A percentile compares a stretch with the other conserved stretches of the same genome.
Evolutionary conservation across 2,797 vertebrate genomes (phyloP).

Genomic region (Gobio occitaniae): DNA sequence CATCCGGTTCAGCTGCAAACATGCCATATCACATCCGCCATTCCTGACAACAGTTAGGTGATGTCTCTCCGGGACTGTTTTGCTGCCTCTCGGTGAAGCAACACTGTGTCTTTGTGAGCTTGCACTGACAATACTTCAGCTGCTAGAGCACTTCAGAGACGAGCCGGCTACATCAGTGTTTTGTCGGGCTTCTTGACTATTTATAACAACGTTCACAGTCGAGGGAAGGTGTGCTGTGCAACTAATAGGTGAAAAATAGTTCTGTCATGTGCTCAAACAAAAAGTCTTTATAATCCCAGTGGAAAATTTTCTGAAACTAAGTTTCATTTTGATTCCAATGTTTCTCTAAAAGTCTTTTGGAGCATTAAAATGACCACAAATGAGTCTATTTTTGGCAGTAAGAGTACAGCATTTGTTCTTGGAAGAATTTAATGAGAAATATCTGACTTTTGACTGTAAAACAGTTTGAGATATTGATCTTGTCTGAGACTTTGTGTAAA

Average conservation of each 20-base stretch:
- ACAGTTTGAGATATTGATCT: not conserved
- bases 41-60: not conserved
- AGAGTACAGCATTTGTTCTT: not conserved
- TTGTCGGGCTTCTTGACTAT: constrained; percentile 32
- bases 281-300: constrained; percentile 13
- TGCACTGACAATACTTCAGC: constrained; percentile 1
- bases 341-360: not conserved
- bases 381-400: not conserved
- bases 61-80: not conserved
- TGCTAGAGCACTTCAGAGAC: constrained; percentile 3
- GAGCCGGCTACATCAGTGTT: not conserved
- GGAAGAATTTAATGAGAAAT: not conserved
- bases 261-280: constrained; percentile 1
- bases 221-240: not conserved
- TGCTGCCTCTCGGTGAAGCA: constrained; percentile 10
- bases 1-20: not conserved
- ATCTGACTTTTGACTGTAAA: not conserved
- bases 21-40: constrained; percentile 3
- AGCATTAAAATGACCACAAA: not conserved
- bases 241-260: constrained; percentile 25
- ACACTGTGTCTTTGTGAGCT: not conserved
- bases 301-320: not conserved
- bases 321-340: not conserved
- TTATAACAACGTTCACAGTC: constrained; percentile 19
- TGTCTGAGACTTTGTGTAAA: not conserved